Evolutionary conservation across 2,888 invertebrate species (phyloP).

Genomic region (Nebria salina): DNA sequence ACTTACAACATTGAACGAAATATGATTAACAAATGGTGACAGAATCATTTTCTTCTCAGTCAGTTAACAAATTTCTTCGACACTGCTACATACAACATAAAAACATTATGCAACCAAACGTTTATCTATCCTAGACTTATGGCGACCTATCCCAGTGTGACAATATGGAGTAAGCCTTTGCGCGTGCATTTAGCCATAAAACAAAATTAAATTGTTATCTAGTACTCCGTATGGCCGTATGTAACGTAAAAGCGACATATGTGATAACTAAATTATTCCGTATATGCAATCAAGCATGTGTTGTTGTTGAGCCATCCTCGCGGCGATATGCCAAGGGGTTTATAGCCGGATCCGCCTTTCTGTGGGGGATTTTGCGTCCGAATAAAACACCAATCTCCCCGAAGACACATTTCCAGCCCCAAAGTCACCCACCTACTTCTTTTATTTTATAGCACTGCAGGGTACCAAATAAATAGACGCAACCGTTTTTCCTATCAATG

Average conservation of each 20-base stretch:
- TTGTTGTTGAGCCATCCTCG: not conserved
- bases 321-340: not conserved
- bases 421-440: constrained; percentile 7
- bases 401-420: constrained; percentile 35
- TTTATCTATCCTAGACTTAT: too few species aligned
- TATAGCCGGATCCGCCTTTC: constrained; percentile 13
- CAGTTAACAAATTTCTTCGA: not conserved
- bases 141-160: too few species aligned
- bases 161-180: too few species aligned
- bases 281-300: constrained; percentile 6
- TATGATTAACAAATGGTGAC: not conserved
- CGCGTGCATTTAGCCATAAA: constrained; percentile 13
- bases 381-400: constrained; percentile 25
- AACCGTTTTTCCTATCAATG: constrained; percentile 41
- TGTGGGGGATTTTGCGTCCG: constrained; percentile 3
- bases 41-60: not conserved
- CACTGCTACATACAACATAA: not conserved
- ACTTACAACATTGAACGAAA: constrained; percentile 19
- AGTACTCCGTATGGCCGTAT: not conserved
- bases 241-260: constrained; percentile 7
- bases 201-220: constrained; percentile 13
- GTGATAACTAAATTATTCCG: constrained; percentile 22
- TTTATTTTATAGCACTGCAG: not conserved
- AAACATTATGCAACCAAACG: too few species aligned
- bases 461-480: constrained; percentile 22